Evolutionary conservation across 2,113 vertebrate species (phyloP).

Genomic region (Pangasianodon gigas): DNA sequence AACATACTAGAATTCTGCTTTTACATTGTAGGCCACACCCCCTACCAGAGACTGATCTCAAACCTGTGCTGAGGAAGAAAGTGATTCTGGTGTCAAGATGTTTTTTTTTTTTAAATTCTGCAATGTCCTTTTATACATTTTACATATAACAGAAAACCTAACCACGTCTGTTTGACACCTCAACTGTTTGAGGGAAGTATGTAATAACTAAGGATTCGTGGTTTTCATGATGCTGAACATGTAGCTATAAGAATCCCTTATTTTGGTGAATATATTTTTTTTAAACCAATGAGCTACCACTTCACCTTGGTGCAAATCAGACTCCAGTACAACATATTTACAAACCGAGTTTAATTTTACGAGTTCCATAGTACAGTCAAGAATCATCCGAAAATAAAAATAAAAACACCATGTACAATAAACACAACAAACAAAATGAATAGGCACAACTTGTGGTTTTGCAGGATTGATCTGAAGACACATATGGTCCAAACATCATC

Average conservation of each 20-base stretch:
- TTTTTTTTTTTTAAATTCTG: background rate
- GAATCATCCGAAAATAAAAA: slow-evolving; percentile 45
- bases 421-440: slow-evolving; percentile 53
- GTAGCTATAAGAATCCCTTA: background rate
- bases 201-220: background rate
- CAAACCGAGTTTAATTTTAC: slow-evolving; percentile 64
- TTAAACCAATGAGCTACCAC: background rate
- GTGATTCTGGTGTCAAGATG: background rate
- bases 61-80: background rate
- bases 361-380: slow-evolving; percentile 50
- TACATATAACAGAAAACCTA: background rate
- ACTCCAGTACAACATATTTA: slow-evolving; percentile 63
- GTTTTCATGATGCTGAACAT: background rate
- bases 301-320: slow-evolving; percentile 37
- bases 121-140: background rate
- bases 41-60: background rate
- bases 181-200: background rate
- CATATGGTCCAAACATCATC: slow-evolving; percentile 34
- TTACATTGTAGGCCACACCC: background rate
- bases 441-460: slow-evolving; percentile 59
- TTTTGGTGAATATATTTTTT: background rate
- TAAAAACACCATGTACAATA: slow-evolving; percentile 51
- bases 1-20: too few relatives aligned
- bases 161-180: background rate
- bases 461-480: slow-evolving; percentile 43